These are phyloP conservation scores for Cossypha polioptera DNA, from an alignment of 2,797 vertebrate genomes.

Conservation along the genomic window DNA sequence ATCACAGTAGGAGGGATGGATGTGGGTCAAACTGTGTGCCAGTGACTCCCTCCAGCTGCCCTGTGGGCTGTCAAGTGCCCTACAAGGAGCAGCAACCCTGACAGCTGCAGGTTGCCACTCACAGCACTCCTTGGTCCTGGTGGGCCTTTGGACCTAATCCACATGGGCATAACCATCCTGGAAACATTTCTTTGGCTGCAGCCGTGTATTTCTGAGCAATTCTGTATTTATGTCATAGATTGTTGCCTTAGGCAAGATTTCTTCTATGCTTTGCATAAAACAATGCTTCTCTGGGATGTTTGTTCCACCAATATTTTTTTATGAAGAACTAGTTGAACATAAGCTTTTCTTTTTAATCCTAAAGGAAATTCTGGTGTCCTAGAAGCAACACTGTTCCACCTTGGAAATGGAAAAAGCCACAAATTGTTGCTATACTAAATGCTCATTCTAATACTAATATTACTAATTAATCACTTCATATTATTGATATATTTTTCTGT, in stretches of 20 bases:
- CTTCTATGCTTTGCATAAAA: neutral
- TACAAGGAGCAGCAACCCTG: neutral
- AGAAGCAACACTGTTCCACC: neutral
- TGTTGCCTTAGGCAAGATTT: neutral
- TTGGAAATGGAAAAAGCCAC: neutral
- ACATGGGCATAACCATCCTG: neutral
- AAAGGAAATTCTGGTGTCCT: neutral
- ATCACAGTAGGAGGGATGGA: neutral
- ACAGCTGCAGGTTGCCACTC: neutral
- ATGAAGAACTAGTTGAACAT: neutral
- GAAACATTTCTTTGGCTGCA: neutral
- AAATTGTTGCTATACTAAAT: neutral
- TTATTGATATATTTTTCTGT: neutral
- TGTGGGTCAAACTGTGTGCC: neutral
- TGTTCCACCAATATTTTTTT: neutral
- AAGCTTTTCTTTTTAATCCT: neutral
- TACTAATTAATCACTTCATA: neutral
- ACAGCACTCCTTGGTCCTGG: neutral
- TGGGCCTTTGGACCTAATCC: neutral
- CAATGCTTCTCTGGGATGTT: neutral
- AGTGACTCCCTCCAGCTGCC: neutral
- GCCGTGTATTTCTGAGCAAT: neutral
- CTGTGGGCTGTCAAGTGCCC: rapidly evolving
- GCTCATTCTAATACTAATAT: neutral
- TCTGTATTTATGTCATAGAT: neutral